These are phyloP conservation scores for Cololabis saira DNA, from an alignment of 2,113 vertebrate species.

Conservation along the genomic window DNA sequence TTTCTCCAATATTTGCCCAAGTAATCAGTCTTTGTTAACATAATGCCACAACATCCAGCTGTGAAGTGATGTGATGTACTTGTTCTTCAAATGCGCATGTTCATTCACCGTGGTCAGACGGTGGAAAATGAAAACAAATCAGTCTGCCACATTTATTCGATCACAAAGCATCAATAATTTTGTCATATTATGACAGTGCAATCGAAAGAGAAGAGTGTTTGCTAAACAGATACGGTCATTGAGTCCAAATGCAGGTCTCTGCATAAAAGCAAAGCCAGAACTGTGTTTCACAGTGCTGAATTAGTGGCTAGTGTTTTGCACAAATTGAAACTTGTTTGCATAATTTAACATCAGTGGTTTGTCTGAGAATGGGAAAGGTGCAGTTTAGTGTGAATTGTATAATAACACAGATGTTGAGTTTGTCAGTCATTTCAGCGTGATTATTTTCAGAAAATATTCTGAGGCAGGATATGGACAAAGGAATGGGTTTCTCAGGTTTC, in stretches of 20 bases:
- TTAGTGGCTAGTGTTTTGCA: not conserved
- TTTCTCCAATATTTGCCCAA: conserved; percentile 5
- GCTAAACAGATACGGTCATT: conserved; percentile 20
- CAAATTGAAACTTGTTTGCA: conserved; percentile 3
- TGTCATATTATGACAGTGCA: conserved; percentile 22
- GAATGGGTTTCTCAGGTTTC: not conserved
- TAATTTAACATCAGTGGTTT: not conserved
- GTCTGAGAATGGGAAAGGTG: not conserved
- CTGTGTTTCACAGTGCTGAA: not conserved
- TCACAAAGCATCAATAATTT: conserved; percentile 10
- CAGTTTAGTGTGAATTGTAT: conserved; percentile 15
- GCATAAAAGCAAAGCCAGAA: conserved; percentile 16
- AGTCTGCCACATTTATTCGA: conserved; percentile 45
- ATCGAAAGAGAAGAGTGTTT: conserved; percentile 22
- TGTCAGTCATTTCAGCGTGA: conserved; percentile 17
- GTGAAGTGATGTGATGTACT: conserved; percentile 50
- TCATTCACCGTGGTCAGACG: conserved; percentile 37
- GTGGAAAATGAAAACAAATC: conserved; percentile 47
- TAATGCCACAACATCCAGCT: conserved; percentile 58
- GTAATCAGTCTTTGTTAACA: conserved; percentile 28
- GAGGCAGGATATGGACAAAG: conserved; percentile 6
- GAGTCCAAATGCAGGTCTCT: conserved; percentile 6
- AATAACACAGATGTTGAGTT: conserved; percentile 16
- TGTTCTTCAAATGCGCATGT: conserved; percentile 37
- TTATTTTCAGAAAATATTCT: not conserved